These are phyloP conservation scores for Rhipidura dahli DNA, from an alignment of 2,113 vertebrate genomes.

Conservation along the genomic window DNA sequence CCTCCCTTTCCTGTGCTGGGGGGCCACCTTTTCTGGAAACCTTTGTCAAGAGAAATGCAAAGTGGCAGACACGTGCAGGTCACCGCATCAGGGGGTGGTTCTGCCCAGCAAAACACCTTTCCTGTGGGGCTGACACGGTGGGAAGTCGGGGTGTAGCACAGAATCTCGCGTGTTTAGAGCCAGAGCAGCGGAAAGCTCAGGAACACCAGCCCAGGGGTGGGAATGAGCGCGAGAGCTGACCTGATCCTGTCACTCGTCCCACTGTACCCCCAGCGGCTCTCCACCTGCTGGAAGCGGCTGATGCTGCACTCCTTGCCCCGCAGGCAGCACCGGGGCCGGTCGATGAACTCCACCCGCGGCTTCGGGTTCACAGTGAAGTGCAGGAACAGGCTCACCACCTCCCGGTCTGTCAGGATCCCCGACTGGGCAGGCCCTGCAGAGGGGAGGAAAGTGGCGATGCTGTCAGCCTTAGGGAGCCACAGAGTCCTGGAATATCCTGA, in stretches of 20 bases:
- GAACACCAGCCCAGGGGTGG: background rate
- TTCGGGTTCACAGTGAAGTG: constrained; percentile 98
- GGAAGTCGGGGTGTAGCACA: rapidly evolving
- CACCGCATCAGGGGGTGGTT: background rate
- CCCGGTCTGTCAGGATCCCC: constrained; percentile 90
- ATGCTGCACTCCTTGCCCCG: constrained; percentile 96
- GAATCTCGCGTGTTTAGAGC: background rate
- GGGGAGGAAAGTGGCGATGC: background rate
- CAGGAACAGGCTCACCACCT: constrained; percentile 95
- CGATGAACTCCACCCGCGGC: constrained; percentile 93
- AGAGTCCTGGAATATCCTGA: no score
- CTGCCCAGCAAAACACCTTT: background rate
- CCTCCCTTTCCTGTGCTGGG: background rate
- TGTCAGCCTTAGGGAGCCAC: background rate
- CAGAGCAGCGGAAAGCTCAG: background rate
- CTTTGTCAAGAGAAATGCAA: background rate
- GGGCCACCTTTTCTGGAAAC: background rate
- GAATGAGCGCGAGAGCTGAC: constrained; percentile 63
- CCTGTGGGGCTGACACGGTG: background rate
- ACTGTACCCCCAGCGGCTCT: constrained; percentile 98
- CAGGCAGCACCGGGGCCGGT: constrained; percentile 94
- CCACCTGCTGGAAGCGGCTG: constrained; percentile 95
- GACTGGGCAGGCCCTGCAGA: constrained; percentile 91
- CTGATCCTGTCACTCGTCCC: constrained; percentile 96
- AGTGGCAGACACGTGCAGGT: background rate